Percentiles rank a stretch among this genome's conserved stretches.
phyloP scores from a whole-genome alignment of 2,888 invertebrate genomes.

The Acanthosoma haemorrhoidale region DNA sequence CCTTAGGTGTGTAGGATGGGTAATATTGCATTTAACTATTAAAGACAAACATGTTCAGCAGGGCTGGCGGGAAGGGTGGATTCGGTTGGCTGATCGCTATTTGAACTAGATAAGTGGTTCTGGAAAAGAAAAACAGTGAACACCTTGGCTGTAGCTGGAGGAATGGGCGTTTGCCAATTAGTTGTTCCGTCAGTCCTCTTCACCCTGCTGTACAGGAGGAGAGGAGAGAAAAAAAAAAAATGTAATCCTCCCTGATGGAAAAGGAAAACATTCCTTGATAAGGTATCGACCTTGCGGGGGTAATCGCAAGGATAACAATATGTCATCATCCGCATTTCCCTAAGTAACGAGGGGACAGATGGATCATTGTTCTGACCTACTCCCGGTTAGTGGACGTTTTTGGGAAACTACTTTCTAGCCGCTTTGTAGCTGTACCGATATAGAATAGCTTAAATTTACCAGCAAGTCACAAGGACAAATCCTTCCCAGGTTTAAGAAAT shows the following conservation, averaged over 20 bases:
- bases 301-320: background rate
- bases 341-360: background rate
- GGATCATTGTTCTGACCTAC: background rate
- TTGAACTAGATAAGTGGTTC: background rate
- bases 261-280: conserved; percentile 3
- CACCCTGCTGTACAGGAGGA: background rate
- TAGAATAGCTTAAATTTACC: too few species aligned
- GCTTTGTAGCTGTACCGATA: too few species aligned
- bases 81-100: background rate
- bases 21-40: too few species aligned
- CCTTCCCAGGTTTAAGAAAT: too few species aligned
- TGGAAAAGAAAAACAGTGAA: background rate
- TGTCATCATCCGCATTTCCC: background rate
- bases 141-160: too few species aligned
- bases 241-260: background rate
- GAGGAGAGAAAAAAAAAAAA: background rate
- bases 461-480: too few species aligned
- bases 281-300: background rate
- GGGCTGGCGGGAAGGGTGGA: too few species aligned
- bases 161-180: background rate
- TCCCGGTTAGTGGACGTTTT: too few species aligned
- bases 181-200: background rate
- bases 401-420: too few species aligned
- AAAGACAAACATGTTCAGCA: too few species aligned
- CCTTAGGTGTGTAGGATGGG: too few species aligned